A percentile compares a stretch with the other conserved stretches of the same genome.
These are phyloP conservation scores for Galemys pyrenaicus DNA, from an alignment of 2,113 vertebrate species.

Conservation along the genomic window DNA sequence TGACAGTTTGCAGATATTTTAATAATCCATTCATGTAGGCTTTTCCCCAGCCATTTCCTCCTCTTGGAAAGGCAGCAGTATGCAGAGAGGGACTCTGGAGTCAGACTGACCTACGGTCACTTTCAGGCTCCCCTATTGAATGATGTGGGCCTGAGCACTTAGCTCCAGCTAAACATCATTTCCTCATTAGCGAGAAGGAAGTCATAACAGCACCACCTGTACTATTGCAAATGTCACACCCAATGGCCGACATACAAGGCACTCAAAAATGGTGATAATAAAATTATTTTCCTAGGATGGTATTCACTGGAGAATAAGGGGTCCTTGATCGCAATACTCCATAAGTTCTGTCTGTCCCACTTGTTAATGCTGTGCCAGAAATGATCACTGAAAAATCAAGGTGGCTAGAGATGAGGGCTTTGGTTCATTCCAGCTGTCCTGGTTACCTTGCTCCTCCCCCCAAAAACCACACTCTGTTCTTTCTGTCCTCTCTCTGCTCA, in stretches of 20 bases:
- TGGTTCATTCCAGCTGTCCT: background rate
- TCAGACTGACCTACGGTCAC: background rate
- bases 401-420: background rate
- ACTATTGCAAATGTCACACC: background rate
- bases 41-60: background rate
- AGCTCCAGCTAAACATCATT: background rate
- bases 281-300: background rate
- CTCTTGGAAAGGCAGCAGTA: background rate
- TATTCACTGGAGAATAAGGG: background rate
- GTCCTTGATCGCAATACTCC: background rate
- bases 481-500: background rate
- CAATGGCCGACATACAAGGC: background rate
- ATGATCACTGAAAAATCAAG: background rate
- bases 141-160: background rate
- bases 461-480: background rate
- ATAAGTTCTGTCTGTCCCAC: background rate
- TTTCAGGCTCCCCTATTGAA: background rate
- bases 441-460: background rate
- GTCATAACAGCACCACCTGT: background rate
- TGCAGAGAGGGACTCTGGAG: background rate
- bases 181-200: background rate
- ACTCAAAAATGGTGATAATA: background rate
- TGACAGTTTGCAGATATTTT: background rate
- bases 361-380: background rate
- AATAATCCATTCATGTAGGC: background rate